Conservation (phyloP, 2,113 vertebrate species). For the Cricetomys ansorgei region DNA sequence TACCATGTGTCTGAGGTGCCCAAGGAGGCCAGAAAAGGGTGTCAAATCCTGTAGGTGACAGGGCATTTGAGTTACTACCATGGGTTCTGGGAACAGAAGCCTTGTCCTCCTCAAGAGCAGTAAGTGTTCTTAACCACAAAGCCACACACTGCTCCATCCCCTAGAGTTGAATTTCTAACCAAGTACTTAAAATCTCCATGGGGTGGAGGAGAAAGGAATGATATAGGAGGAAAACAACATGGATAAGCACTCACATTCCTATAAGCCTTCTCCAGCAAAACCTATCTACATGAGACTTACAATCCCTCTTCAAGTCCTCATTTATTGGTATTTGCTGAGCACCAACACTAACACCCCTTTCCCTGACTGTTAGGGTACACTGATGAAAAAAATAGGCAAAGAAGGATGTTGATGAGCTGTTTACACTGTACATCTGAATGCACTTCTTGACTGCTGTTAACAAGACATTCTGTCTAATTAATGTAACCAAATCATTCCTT, state of each 20-base stretch:
- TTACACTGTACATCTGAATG: not conserved
- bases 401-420: not conserved
- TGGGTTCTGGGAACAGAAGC: not conserved
- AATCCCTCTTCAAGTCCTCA: not conserved
- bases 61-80: not conserved
- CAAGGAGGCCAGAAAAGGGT: not conserved
- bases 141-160: not conserved
- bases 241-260: not conserved
- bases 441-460: not conserved
- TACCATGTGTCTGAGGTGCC: not conserved
- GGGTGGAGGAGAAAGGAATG: not conserved
- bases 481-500: not conserved
- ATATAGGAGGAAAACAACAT: not conserved
- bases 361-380: not conserved
- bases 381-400: not conserved
- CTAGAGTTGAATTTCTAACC: not conserved
- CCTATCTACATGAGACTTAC: not conserved
- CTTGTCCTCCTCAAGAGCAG: not conserved
- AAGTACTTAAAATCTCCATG: not conserved
- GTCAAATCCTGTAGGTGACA: not conserved
- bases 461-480: not conserved
- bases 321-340: not conserved
- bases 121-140: not conserved
- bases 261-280: not conserved
- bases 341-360: rapidly evolving